Evolutionary conservation across 2,888 invertebrate genomes (phyloP), one percentile per base, ranked within the genome.

Genomic region (Busseola fusca): DNA sequence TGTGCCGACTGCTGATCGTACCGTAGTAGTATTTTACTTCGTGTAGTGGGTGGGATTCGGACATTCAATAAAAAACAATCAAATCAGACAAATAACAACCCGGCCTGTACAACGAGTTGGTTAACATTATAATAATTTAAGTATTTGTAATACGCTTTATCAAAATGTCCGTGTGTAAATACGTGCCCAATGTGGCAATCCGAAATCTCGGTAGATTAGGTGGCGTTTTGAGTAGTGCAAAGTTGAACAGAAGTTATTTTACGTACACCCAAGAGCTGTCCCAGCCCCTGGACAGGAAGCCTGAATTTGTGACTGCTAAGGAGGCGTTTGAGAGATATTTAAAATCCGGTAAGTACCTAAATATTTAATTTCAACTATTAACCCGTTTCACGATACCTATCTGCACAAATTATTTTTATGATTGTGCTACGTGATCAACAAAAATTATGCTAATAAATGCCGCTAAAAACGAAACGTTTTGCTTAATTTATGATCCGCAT

Each of bases 241-340:
- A 93, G 84, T 86, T 90, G 74, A 93, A 96, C 69, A 96, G 97
- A 87, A 96, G 91, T 71, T 98, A 97, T 93, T 98, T 97, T 90
- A 97, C 98, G 0, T 98, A 98, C 88, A 97, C 97, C 34, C 97
- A 97, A 80, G 98, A 98, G 91, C 97, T 98, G 58, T 96, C 98
- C 54, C 98, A 98, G 93, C 98, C 98, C 21, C 93, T 98, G 83
- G 96, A 97, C 45, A 96, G 97, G 80, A 97, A 97, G 78, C 98
- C 98, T 0, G 97, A 97, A 91, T 97, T 96, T 95, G 95, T 97
- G 27, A 95, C 97, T 10, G 97, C 98, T 0, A 97, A 97, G 72
- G 97, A 98, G 87, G 98, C 98, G 3, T 97, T 98, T 65, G 96
- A 97, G 88, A 96, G 96, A 89, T 92, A 94, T 78, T 96, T 99